Evolutionary conservation across 1,140 invertebrate genomes (phyloP), one percentile per base, ranked within the genome.

Genomic region (Alviniconcha marisindica): DNA sequence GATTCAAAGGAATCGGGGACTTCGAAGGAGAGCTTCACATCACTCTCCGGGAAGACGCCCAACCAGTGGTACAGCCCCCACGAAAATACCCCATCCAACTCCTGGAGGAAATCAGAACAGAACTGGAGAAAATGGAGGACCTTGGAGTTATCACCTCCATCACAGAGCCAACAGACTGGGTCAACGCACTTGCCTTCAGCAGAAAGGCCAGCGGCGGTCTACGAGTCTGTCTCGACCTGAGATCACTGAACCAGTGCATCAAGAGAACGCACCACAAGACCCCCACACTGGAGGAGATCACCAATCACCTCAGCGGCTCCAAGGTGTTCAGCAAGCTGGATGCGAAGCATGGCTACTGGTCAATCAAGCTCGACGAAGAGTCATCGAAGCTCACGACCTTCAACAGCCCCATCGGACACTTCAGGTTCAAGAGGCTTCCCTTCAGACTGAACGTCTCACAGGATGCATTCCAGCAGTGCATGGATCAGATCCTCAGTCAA

Each of bases 191-290:
- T 0, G 83, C 87, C 1, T n/a, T n/a, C n/a, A n/a, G n/a, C n/a
- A n/a, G n/a, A n/a, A n/a, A n/a, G n/a, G n/a, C n/a, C n/a, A n/a
- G n/a, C n/a, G n/a, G n/a, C n/a, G n/a, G n/a, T n/a, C n/a, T n/a
- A 92, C 92, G 7, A 92, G 95, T 18, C 80, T 95, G 0, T 95
- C 92, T 87, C n/a, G n/a, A n/a, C 90, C 94, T 12, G 90, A 92
- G 74, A 93, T 93, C 38, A 21, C 33, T 77, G 40, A 77, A 77
- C 31, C 38, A 77, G 31, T 14, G 15, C 24, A 77, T 77, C 31
- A 12, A 18, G 15, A 36, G 38, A 24, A 51, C 48, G 21, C 48
- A 51, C 48, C 48, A 51, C 21, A 51, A 51, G 21, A 21, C 48
- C 48, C 48, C 48, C 48, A 51, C 48, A 15, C 12, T 51, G 48